Evolutionary conservation across 2,113 vertebrate genomes (phyloP).

Genomic region (Callocephalon fimbriatum): DNA sequence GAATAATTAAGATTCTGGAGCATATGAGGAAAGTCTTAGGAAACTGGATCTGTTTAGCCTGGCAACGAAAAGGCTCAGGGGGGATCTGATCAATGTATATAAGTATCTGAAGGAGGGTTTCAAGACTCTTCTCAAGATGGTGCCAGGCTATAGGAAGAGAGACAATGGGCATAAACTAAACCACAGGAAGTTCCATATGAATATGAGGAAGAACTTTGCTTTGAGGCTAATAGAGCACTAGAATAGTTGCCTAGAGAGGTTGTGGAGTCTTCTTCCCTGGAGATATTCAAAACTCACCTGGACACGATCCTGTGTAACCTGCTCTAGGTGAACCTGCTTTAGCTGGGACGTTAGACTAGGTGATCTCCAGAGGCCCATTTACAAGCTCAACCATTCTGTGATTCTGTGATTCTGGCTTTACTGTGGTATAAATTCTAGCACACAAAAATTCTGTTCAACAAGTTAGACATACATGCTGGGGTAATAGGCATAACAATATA

Average conservation of each 20-base stretch:
- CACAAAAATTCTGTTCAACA: background rate
- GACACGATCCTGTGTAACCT: background rate
- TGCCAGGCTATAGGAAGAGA: background rate
- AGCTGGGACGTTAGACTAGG: background rate
- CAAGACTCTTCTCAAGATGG: background rate
- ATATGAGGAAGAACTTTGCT: background rate
- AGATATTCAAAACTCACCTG: background rate
- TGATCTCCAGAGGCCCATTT: background rate
- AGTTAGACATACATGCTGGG: background rate
- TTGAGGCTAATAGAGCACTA: background rate
- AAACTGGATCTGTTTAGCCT: background rate
- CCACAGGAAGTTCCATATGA: background rate
- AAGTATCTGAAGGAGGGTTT: background rate
- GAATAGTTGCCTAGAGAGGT: background rate
- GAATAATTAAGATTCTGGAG: background rate
- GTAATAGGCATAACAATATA: background rate
- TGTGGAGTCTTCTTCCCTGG: background rate
- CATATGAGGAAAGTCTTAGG: background rate
- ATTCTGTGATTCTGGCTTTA: background rate
- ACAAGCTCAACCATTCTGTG: background rate
- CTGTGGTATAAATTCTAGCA: background rate
- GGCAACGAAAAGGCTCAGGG: background rate
- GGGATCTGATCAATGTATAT: background rate
- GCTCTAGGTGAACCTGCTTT: background rate
- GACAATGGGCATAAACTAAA: background rate